Evolutionary conservation across 2,888 invertebrate species (phyloP), one percentile per base, ranked within the genome.

Genomic region (Caenorhabditis sulstoni): DNA sequence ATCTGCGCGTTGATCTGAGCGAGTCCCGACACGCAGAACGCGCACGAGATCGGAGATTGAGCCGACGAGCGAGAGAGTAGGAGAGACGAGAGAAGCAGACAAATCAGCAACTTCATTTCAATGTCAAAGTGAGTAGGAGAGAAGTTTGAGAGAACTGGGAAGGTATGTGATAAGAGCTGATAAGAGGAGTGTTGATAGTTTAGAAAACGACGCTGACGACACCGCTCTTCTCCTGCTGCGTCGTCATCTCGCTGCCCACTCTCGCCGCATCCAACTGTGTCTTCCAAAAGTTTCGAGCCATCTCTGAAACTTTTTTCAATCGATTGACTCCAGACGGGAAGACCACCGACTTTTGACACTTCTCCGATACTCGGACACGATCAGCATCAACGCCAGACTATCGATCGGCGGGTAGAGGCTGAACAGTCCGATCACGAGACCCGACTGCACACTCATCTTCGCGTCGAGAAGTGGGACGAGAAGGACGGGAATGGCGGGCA

Each of bases 1-100:
- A 77, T 20, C 58, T 77, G 41, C 59, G 61, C 50, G 29, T 77
- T 77, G 35, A 77, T 68, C 47, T 64, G 70, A 49, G 68, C 64
- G 12, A 77, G 3, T 18, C 76, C 68, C 5, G 76, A 39, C 0
- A 77, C n/a, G 44, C 68, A 77, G 16, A 77, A 77, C 12, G 76
- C 68, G 47, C 70, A 77, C 14, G 76, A 70, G 11, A 77, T 58
- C 35, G 62, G 75, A 39, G 66, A 29, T 67, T 75, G 67, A 20
- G 71, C 71, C 18, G 20, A 5, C 29, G 29, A 29, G 29, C 53
- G 39, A 8, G 59, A 35, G 11, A 68, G 22, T 11, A 70, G 45
- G 14, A 70, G 5, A 52, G 12, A 16, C 37, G 45, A 39, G 16
- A 55, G 39, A 22, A 70, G 16, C 4, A 70, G 29, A 14, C 37